Conservation (phyloP, 2,888 invertebrate genomes). For the Vanessa cardui region DNA sequence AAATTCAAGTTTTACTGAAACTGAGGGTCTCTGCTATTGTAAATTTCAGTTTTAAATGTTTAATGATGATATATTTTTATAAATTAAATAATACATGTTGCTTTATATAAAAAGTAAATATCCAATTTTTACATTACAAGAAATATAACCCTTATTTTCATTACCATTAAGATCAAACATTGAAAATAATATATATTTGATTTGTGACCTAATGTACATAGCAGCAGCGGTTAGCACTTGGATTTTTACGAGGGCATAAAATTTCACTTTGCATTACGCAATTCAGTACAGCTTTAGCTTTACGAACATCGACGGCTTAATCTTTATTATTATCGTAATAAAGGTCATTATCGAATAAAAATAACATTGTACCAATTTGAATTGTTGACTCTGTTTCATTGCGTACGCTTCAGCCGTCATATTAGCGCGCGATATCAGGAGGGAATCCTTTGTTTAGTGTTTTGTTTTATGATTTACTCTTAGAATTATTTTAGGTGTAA, state of each 20-base stretch:
- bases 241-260: conserved; percentile 70
- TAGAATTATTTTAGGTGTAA: conserved; percentile 13
- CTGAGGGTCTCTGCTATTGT: background rate
- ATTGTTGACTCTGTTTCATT: conserved; percentile 63
- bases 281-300: conserved; percentile 36
- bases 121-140: no score
- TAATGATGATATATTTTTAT: no score
- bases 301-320: conserved; percentile 1
- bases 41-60: background rate
- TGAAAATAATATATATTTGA: conserved; percentile 14
- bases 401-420: conserved; percentile 45
- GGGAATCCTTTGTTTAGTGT: conserved; percentile 58
- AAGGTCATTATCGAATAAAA: conserved; percentile 16
- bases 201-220: conserved; percentile 22
- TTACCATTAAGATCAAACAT: conserved; percentile 7
- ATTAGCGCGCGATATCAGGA: conserved; percentile 54
- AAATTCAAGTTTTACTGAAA: background rate
- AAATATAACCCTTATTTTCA: background rate
- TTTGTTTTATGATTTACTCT: conserved; percentile 32
- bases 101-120: no score
- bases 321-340: conserved; percentile 10
- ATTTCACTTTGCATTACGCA: conserved; percentile 66
- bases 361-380: conserved; percentile 52
- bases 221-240: conserved; percentile 48
- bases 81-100: no score